Evolutionary conservation across 2,888 invertebrate species (phyloP), one percentile per base, ranked within the genome.

Genomic region (Cyrtodaria siliqua): DNA sequence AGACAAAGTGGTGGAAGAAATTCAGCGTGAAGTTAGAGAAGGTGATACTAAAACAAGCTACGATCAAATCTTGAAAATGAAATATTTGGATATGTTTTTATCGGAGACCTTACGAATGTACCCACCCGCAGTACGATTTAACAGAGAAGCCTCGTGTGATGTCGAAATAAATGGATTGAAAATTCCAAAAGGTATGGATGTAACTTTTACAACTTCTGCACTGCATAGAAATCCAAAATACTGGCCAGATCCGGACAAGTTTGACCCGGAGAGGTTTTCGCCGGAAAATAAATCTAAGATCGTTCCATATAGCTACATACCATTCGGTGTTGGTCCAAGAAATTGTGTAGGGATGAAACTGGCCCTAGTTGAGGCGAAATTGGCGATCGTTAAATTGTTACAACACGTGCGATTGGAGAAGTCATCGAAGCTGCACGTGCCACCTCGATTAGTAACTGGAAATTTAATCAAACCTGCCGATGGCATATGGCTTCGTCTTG

Each of bases 311-410:
- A 83, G 81, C 9, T 87, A 76, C 59, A 63, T 90, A 26, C 86
- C 89, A 6, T 90, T 90, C 68, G 90, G 89, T 4, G 73, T 63
- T 9, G 90, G 89, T 1, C 88, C 87, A 1, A 79, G 89, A 57
- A 86, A 90, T 62, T 90, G 90, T 75, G 77, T 90, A 18, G 87
- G 87, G 3, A 83, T 85, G 81, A 64, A 85, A 33, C 77, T 89
- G 42, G 89, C 87, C 2, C 44, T 86, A 4, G 61, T 84, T 20
- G 87, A 87, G 66, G 81, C 76, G 1, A 89, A 89, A 68, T 61
- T 87, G 24, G 79, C 86, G 0, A 52, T 86, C 12, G 84, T 82
- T 8, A 52, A 72, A n/a, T 23, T 89, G 16, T 38, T 90, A 20
- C 82, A 85, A 53, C 67, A 80, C 14, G 84, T 75, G 55, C 70